A percentile compares a stretch with the other conserved stretches of the same genome.
These are phyloP conservation scores for Oceanodroma leucorhoa DNA, from an alignment of 2,797 vertebrate genomes.

Conservation along the genomic window DNA sequence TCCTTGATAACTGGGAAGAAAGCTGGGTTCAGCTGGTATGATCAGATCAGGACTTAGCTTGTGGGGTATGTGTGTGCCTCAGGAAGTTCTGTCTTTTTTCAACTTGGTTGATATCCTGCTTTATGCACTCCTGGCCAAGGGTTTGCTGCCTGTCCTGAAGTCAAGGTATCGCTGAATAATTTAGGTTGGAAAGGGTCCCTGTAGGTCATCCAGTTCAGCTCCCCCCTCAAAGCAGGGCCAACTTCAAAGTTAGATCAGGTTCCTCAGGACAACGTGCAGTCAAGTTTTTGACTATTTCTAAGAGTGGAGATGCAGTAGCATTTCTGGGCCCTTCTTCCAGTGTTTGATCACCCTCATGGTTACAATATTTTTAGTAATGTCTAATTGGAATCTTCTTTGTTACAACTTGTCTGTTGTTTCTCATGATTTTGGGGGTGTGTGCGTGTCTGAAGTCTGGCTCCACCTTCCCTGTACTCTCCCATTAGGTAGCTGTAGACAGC, in stretches of 20 bases:
- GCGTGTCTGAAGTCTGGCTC: background rate
- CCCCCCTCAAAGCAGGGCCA: background rate
- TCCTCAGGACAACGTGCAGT: background rate
- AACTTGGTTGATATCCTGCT: accelerated
- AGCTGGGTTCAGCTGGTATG: background rate
- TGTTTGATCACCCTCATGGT: background rate
- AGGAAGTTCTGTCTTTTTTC: background rate
- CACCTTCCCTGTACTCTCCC: background rate
- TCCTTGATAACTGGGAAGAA: background rate
- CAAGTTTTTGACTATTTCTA: background rate
- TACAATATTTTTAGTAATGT: background rate
- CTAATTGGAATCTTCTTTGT: background rate
- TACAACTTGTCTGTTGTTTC: background rate
- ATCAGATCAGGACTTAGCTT: background rate
- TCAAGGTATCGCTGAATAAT: background rate
- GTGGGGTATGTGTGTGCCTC: background rate
- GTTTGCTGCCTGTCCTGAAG: background rate
- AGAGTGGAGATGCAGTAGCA: background rate
- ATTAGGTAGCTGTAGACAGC: background rate
- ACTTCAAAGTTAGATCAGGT: background rate
- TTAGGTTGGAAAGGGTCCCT: no score
- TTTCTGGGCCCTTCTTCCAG: background rate
- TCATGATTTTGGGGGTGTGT: background rate
- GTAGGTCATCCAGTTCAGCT: background rate
- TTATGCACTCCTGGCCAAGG: background rate